phyloP scores from a whole-genome alignment of 2,888 invertebrate genomes.

The Ophion obscuratus region DNA sequence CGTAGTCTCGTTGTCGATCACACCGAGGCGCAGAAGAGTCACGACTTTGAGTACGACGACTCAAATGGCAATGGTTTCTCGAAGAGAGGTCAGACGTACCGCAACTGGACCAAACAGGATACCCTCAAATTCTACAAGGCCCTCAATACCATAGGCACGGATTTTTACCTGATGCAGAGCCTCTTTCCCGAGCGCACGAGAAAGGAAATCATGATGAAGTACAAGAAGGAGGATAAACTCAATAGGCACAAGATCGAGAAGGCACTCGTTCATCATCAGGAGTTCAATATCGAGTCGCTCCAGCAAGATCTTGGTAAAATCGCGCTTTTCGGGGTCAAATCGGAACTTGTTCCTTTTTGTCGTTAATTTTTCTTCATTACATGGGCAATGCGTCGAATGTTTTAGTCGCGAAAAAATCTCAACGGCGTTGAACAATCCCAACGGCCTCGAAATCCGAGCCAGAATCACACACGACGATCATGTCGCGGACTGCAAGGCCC shows the following conservation, averaged over 20 bases:
- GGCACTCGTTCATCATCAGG: constrained; percentile 89
- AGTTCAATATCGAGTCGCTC: constrained; percentile 88
- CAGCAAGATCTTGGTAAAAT: constrained; percentile 85
- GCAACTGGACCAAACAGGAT: constrained; percentile 91
- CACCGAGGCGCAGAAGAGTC: constrained; percentile 87
- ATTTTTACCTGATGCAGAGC: constrained; percentile 95
- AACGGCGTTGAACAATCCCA: constrained; percentile 97
- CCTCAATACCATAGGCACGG: constrained; percentile 94
- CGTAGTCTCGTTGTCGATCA: constrained; percentile 93
- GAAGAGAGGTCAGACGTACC: constrained; percentile 88
- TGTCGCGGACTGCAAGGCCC: constrained; percentile 96
- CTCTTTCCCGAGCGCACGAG: constrained; percentile 92
- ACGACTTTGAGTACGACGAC: constrained; percentile 84
- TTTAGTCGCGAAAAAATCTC: background rate
- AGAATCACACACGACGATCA: constrained; percentile 97
- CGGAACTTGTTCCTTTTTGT: background rate
- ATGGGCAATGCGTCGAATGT: background rate
- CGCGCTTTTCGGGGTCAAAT: background rate
- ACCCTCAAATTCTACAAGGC: constrained; percentile 97
- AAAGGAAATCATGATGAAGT: constrained; percentile 95
- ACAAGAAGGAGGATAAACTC: constrained; percentile 94
- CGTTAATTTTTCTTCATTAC: background rate
- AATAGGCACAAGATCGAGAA: constrained; percentile 91
- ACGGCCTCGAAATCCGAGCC: constrained; percentile 95
- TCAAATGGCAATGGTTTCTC: constrained; percentile 87